Conservation (phyloP, 2,113 vertebrate genomes). For the Triplophysa tibetana region DNA sequence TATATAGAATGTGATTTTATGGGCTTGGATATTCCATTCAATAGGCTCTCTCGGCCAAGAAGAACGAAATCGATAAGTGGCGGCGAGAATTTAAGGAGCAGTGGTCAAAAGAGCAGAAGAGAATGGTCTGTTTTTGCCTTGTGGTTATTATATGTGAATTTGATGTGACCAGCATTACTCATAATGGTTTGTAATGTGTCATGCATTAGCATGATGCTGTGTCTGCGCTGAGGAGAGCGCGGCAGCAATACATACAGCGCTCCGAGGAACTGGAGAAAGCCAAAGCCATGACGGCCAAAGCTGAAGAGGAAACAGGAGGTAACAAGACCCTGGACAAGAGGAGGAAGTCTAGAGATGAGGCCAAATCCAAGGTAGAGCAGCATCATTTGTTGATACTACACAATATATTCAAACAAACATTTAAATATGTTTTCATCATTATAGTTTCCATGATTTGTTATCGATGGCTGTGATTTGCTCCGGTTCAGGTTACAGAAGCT, state of each 20-base stretch:
- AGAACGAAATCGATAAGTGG: conserved; percentile 91
- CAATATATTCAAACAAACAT: not conserved
- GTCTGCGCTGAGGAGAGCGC: conserved; percentile 80
- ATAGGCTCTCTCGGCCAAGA: conserved; percentile 85
- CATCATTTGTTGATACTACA: not conserved
- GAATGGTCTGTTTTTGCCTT: conserved; percentile 74
- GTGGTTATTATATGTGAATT: not conserved
- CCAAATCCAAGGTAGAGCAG: conserved; percentile 76
- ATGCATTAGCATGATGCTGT: conserved; percentile 77
- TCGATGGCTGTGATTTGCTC: conserved; percentile 5
- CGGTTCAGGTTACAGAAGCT: conserved; percentile 75
- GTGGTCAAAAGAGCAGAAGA: conserved; percentile 83
- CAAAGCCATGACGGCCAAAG: conserved; percentile 74
- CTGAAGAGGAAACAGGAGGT: conserved; percentile 72
- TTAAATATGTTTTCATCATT: not conserved
- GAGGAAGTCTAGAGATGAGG: conserved; percentile 85
- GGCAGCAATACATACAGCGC: conserved; percentile 85
- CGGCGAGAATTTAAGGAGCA: conserved; percentile 92
- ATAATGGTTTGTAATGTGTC: not conserved
- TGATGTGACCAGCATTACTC: not conserved
- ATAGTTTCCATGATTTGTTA: not conserved
- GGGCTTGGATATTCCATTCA: conserved; percentile 32
- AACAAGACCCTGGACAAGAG: conserved; percentile 86
- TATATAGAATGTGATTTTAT: not conserved
- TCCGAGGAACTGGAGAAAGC: conserved; percentile 85